phyloP scores from a whole-genome alignment of 2,797 vertebrate genomes.

The Petrocephalus schoutedeni region DNA sequence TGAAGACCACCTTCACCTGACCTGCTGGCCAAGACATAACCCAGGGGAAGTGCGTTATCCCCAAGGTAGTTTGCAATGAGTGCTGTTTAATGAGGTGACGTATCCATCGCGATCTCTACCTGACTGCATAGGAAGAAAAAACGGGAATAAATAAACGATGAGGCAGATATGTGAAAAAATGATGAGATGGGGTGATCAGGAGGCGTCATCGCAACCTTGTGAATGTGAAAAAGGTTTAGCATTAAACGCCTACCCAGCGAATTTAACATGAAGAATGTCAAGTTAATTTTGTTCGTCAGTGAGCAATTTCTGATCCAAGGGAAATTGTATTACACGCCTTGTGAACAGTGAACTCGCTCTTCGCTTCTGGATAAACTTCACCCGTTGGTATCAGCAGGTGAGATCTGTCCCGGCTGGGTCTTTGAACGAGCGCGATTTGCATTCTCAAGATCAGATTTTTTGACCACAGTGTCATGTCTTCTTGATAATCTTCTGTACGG shows the following conservation, averaged over 20 bases:
- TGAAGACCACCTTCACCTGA: conserved; percentile 89
- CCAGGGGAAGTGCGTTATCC: conserved; percentile 1
- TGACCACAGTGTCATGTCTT: neutral
- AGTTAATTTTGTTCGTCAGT: conserved; percentile 12
- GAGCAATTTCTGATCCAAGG: conserved; percentile 3
- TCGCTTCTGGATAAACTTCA: neutral
- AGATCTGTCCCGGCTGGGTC: neutral
- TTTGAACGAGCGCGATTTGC: neutral
- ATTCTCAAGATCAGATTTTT: neutral
- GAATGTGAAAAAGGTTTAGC: conserved; percentile 59
- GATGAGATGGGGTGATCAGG: conserved; percentile 28
- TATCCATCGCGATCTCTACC: neutral
- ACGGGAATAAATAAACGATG: neutral
- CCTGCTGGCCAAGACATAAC: conserved; percentile 54
- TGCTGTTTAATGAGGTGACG: neutral
- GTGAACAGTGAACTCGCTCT: neutral
- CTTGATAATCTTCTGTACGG: neutral
- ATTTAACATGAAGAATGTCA: conserved; percentile 65
- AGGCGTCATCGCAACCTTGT: conserved; percentile 58
- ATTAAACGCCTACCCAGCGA: conserved; percentile 63
- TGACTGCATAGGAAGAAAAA: neutral
- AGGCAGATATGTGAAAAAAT: conserved; percentile 18
- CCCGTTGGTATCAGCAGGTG: neutral
- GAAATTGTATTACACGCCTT: conserved; percentile 6
- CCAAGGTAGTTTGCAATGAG: neutral